Evolutionary conservation across 2,113 vertebrate species (phyloP).

Genomic region (Choloepus hoffmanni): DNA sequence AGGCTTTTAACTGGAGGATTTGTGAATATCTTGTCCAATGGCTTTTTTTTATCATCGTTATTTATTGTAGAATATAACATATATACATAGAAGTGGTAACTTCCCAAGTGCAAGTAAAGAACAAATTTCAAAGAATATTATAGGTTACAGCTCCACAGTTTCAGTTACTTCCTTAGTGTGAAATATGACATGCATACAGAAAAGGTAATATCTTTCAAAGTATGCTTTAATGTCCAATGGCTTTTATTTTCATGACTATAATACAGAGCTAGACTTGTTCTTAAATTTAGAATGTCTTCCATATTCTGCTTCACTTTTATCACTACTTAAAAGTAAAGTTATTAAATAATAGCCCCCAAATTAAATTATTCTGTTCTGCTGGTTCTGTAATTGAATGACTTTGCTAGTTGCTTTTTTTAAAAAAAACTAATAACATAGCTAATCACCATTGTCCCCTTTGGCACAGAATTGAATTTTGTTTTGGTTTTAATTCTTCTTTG

Average conservation of each 20-base stretch:
- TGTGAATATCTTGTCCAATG: neutral
- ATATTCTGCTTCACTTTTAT: slow-evolving; percentile 18
- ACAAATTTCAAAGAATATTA: no score
- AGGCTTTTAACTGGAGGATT: neutral
- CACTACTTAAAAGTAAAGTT: slow-evolving; percentile 32
- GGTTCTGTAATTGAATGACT: slow-evolving; percentile 23
- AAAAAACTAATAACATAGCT: neutral
- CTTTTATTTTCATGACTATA: slow-evolving; percentile 37
- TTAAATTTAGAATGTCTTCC: slow-evolving; percentile 32
- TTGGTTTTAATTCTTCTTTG: slow-evolving; percentile 18
- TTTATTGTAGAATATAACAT: no score
- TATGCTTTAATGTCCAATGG: neutral
- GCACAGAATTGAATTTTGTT: slow-evolving; percentile 30
- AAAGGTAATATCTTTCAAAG: no score
- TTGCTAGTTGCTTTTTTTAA: neutral
- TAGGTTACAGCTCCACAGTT: no score
- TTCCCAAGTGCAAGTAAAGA: no score
- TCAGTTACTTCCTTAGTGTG: no score
- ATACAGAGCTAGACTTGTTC: neutral
- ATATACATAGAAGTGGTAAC: no score
- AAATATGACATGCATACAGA: no score
- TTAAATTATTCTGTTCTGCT: neutral
- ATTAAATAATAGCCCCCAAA: neutral
- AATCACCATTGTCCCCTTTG: neutral
- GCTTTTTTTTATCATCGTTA: neutral